Conservation (phyloP, 2,797 vertebrate species). For the Ctenochaetus hawaiiensis region DNA sequence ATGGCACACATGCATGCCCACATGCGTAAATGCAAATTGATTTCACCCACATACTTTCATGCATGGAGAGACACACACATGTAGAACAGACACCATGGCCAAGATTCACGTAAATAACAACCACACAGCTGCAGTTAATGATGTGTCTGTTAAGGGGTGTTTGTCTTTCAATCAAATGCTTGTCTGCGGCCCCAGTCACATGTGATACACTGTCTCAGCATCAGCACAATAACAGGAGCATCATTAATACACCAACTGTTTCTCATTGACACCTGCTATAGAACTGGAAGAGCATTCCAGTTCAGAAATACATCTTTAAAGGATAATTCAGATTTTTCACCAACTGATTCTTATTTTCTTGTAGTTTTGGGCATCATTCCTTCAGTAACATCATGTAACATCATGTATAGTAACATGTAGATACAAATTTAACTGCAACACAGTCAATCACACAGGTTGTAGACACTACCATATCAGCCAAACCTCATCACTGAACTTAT, state of each 20-base stretch:
- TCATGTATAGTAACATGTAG: background rate
- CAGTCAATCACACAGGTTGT: background rate
- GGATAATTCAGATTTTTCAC: background rate
- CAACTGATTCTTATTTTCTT: background rate
- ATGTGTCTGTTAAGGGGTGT: slow-evolving; percentile 21
- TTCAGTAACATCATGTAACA: too few species aligned
- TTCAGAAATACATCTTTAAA: background rate
- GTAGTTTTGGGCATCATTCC: background rate
- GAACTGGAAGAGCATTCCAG: background rate
- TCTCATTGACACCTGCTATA: slow-evolving; percentile 15
- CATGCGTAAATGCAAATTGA: slow-evolving; percentile 42
- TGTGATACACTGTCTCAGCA: slow-evolving; percentile 45
- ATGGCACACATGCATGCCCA: slow-evolving; percentile 3
- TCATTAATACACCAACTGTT: slow-evolving; percentile 45
- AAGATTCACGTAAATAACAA: slow-evolving; percentile 34
- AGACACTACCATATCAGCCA: too few species aligned
- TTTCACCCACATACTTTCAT: slow-evolving; percentile 24
- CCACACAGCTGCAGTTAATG: slow-evolving; percentile 31
- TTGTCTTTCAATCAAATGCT: slow-evolving; percentile 49
- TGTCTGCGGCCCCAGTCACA: slow-evolving; percentile 34
- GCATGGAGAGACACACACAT: slow-evolving; percentile 24
- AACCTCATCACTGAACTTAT: background rate
- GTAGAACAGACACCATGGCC: slow-evolving; percentile 5
- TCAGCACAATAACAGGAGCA: slow-evolving; percentile 33
- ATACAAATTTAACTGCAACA: background rate